Percentiles rank a stretch among this genome's conserved stretches.
Evolutionary conservation across 2,888 invertebrate genomes (phyloP).

Genomic region (Siphlonurus alternatus): DNA sequence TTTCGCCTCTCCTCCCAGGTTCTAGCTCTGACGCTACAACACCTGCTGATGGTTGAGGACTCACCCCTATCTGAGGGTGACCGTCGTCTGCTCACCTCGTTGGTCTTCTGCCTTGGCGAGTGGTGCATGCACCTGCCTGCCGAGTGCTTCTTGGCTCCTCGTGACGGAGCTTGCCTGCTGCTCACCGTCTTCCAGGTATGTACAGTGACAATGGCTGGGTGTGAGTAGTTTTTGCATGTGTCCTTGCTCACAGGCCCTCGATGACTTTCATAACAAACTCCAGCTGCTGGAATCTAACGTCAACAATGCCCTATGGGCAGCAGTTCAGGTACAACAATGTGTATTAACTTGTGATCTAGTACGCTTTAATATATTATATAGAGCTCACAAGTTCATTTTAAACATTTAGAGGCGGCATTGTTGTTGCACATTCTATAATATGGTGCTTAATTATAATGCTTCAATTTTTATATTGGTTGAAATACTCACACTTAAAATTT

Average conservation of each 20-base stretch:
- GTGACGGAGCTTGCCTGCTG: conserved; percentile 33
- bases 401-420: too few relatives aligned
- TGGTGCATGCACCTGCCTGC: conserved; percentile 72
- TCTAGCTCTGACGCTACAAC: not conserved
- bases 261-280: not conserved
- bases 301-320: not conserved
- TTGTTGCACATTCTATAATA: too few relatives aligned
- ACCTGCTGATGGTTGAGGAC: conserved; percentile 18
- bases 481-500: too few relatives aligned
- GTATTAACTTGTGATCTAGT: too few relatives aligned
- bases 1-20: not conserved
- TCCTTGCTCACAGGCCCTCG: not conserved
- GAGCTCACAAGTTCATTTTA: too few relatives aligned
- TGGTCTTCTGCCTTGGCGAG: conserved; percentile 80
- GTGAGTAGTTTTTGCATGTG: too few relatives aligned
- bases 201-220: not conserved
- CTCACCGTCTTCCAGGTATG: conserved; percentile 55
- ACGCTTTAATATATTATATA: too few relatives aligned
- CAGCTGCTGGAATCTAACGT: not conserved
- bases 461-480: too few relatives aligned
- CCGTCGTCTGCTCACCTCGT: conserved; percentile 50
- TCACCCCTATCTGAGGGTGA: conserved; percentile 4
- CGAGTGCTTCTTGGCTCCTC: conserved; percentile 19
- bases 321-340: not conserved
- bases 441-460: too few relatives aligned